A percentile compares a stretch with the other conserved stretches of the same genome.
phyloP scores from a whole-genome alignment of 2,113 vertebrate genomes.

The Oryzias javanicus region DNA sequence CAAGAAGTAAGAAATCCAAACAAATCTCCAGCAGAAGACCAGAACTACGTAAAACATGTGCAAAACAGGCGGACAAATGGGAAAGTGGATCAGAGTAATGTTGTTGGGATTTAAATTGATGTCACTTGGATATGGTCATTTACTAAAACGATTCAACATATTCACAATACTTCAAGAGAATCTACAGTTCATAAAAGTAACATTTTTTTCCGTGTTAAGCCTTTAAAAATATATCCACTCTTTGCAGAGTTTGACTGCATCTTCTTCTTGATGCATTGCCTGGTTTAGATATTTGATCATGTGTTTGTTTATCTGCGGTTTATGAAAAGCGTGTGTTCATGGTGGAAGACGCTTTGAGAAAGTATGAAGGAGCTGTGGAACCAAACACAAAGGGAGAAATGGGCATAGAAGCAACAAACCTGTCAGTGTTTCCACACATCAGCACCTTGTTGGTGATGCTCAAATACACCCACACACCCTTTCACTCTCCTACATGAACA shows the following conservation, averaged over 20 bases:
- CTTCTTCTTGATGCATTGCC: constrained; percentile 25
- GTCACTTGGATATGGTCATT: constrained; percentile 35
- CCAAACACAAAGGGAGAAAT: constrained; percentile 7
- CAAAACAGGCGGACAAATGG: constrained; percentile 23
- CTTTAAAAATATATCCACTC: constrained; percentile 52
- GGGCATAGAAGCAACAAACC: constrained; percentile 58
- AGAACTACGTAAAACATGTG: constrained; percentile 15
- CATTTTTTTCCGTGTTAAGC: constrained; percentile 56
- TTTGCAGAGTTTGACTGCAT: constrained; percentile 39
- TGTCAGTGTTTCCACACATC: constrained; percentile 72
- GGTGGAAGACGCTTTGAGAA: background rate
- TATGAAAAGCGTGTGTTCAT: background rate
- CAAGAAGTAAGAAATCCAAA: constrained; percentile 36
- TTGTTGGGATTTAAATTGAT: constrained; percentile 32
- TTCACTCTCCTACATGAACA: constrained; percentile 19
- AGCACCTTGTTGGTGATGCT: constrained; percentile 25
- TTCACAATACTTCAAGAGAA: too few species aligned
- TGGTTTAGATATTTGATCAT: constrained; percentile 14
- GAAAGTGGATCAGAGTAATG: constrained; percentile 1
- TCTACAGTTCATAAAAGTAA: constrained; percentile 14
- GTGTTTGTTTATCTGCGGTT: constrained; percentile 11
- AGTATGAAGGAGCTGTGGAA: constrained; percentile 31
- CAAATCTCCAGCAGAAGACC: constrained; percentile 18
- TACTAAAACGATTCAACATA: constrained; percentile 16
- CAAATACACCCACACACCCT: constrained; percentile 18